Conservation (phyloP, 2,888 invertebrate genomes). For the Metopia argyrocephala region DNA sequence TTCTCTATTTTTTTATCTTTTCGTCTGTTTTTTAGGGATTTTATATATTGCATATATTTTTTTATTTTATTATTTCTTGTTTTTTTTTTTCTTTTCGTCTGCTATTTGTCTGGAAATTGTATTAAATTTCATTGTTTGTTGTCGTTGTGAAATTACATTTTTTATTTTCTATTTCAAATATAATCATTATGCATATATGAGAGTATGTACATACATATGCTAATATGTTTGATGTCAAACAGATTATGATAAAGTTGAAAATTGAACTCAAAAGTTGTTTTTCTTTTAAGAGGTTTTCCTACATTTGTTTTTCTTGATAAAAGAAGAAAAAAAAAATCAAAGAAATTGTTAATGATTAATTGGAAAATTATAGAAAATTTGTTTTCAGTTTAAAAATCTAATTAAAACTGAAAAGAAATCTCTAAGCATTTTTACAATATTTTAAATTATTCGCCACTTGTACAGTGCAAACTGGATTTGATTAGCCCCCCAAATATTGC, state of each 20-base stretch:
- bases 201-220: slow-evolving; percentile 51
- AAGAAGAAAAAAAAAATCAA: neutral
- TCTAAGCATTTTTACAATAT: too few relatives aligned
- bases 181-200: slow-evolving; percentile 20
- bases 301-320: neutral
- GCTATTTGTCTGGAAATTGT: slow-evolving; percentile 59
- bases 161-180: slow-evolving; percentile 34
- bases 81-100: slow-evolving; percentile 38
- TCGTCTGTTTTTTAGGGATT: neutral
- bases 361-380: too few relatives aligned
- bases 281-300: neutral
- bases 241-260: slow-evolving; percentile 40
- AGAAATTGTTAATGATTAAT: too few relatives aligned
- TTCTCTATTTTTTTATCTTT: slow-evolving; percentile 27
- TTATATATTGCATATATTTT: too few relatives aligned
- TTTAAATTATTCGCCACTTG: too few relatives aligned
- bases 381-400: too few relatives aligned
- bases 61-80: neutral
- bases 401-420: too few relatives aligned
- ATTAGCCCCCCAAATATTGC: too few relatives aligned
- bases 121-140: slow-evolving; percentile 63
- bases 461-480: too few relatives aligned
- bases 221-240: slow-evolving; percentile 55
- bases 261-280: slow-evolving; percentile 45
- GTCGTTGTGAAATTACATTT: neutral